Percentiles rank a stretch among this genome's conserved stretches.
These are phyloP conservation scores for Gnatocerus cornutus DNA, from an alignment of 2,888 invertebrate species.

Conservation along the genomic window DNA sequence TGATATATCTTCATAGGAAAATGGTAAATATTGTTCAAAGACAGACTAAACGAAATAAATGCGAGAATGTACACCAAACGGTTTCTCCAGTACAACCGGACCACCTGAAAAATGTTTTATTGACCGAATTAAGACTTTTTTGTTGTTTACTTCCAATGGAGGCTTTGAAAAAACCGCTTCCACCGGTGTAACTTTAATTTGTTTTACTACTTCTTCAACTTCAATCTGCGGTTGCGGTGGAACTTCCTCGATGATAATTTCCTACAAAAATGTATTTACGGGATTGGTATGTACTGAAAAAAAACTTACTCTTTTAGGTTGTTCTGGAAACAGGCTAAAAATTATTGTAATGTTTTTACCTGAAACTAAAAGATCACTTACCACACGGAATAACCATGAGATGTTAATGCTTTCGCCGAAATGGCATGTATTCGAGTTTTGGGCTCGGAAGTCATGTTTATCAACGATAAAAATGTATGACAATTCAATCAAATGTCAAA, in stretches of 20 bases:
- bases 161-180: slow-evolving; percentile 4
- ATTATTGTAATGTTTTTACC: neutral
- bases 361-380: slow-evolving; percentile 8
- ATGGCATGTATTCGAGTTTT: slow-evolving; percentile 9
- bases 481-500: too few species aligned
- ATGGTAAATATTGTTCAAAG: slow-evolving; percentile 47
- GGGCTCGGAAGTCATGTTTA: slow-evolving; percentile 13
- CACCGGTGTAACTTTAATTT: slow-evolving; percentile 13
- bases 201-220: slow-evolving; percentile 2
- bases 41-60: slow-evolving; percentile 41
- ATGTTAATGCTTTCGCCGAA: slow-evolving; percentile 27
- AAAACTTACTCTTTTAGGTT: slow-evolving; percentile 27
- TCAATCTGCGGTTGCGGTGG: neutral
- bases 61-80: slow-evolving; percentile 44
- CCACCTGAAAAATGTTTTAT: slow-evolving; percentile 15
- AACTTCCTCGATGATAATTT: slow-evolving; percentile 1
- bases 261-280: slow-evolving; percentile 1
- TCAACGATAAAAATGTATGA: neutral
- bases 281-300: neutral
- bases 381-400: slow-evolving; percentile 36
- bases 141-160: neutral
- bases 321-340: slow-evolving; percentile 44
- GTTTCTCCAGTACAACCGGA: slow-evolving; percentile 41
- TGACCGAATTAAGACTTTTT: neutral
- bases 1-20: slow-evolving; percentile 44